Conservation (phyloP, 1,140 invertebrate species). For the Pachyrhynchus sulphureomaculatus region DNA sequence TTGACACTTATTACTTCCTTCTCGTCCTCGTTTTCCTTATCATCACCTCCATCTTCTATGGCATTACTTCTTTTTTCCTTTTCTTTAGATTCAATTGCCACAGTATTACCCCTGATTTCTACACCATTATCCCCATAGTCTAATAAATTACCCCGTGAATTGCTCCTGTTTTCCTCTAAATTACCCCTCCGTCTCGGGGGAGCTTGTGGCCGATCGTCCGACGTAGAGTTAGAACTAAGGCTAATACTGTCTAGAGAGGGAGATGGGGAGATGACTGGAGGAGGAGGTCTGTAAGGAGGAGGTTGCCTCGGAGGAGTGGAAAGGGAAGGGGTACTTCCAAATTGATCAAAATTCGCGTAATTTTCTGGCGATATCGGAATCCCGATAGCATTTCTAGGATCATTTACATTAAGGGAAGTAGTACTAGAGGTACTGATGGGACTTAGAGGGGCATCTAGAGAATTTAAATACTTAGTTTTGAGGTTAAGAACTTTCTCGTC, state of each 20-base stretch:
- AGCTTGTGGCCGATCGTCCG: slow-evolving; percentile 48
- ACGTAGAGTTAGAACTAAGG: slow-evolving; percentile 37
- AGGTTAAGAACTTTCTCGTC: slow-evolving; percentile 83
- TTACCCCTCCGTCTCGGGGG: slow-evolving; percentile 44
- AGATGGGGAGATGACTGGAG: slow-evolving; percentile 54
- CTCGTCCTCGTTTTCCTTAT: slow-evolving; percentile 41
- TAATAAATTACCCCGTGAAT: background rate
- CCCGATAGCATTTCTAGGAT: slow-evolving; percentile 51
- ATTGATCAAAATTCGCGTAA: background rate
- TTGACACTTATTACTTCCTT: slow-evolving; percentile 78
- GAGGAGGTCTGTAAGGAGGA: slow-evolving; percentile 68
- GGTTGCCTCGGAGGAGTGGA: slow-evolving; percentile 55
- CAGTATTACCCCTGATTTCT: slow-evolving; percentile 8
- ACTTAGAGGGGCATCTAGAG: slow-evolving; percentile 10
- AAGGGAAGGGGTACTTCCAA: slow-evolving; percentile 32
- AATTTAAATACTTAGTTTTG: slow-evolving; percentile 68
- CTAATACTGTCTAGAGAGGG: slow-evolving; percentile 43
- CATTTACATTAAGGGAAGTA: slow-evolving; percentile 30
- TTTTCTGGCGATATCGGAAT: slow-evolving; percentile 44
- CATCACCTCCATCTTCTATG: slow-evolving; percentile 1
- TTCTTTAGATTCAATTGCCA: slow-evolving; percentile 40
- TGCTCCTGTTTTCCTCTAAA: slow-evolving; percentile 6
- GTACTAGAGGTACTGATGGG: slow-evolving; percentile 10
- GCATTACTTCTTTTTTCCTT: slow-evolving; percentile 64
- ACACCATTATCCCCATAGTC: background rate